These are phyloP conservation scores for Macquaria ambigua DNA, from an alignment of 2,113 vertebrate genomes.

Conservation along the genomic window DNA sequence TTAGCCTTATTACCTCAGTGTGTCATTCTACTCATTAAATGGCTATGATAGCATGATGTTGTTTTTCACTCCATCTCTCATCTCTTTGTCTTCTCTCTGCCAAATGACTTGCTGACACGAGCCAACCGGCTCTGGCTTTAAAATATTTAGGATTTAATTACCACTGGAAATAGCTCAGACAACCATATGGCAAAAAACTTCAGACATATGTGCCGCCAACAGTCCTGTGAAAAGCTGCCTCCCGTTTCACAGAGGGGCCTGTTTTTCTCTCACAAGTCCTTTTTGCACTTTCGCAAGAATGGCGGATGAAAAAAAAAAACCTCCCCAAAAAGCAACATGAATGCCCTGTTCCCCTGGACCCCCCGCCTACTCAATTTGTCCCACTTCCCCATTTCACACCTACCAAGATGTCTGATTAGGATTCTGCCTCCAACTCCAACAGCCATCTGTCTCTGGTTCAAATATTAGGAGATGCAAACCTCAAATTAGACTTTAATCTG, in stretches of 20 bases:
- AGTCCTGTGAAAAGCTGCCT: constrained; percentile 78
- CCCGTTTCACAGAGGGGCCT: constrained; percentile 70
- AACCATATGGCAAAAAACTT: constrained; percentile 95
- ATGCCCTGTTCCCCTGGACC: constrained; percentile 67
- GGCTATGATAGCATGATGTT: background rate
- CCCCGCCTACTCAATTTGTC: constrained; percentile 80
- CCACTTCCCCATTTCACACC: constrained; percentile 85
- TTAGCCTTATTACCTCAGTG: constrained; percentile 45
- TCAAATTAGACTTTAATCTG: constrained; percentile 78
- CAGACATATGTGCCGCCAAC: constrained; percentile 94
- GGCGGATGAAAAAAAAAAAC: constrained; percentile 71
- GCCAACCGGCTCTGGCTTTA: constrained; percentile 94
- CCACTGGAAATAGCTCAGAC: constrained; percentile 96
- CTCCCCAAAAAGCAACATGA: constrained; percentile 80
- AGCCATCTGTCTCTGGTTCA: constrained; percentile 83
- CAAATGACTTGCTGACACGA: constrained; percentile 84
- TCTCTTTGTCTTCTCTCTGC: constrained; percentile 71
- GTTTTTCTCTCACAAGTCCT: constrained; percentile 71
- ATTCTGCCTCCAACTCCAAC: constrained; percentile 68
- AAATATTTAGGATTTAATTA: constrained; percentile 99
- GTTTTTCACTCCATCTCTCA: constrained; percentile 42
- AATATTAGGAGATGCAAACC: constrained; percentile 75
- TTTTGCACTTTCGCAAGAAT: constrained; percentile 80
- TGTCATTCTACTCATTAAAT: constrained; percentile 50
- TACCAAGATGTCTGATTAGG: constrained; percentile 83